A percentile compares a stretch with the other conserved stretches of the same genome.
These are phyloP conservation scores for Axea sp. DNA, from an alignment of 2,888 invertebrate species.

Conservation along the genomic window DNA sequence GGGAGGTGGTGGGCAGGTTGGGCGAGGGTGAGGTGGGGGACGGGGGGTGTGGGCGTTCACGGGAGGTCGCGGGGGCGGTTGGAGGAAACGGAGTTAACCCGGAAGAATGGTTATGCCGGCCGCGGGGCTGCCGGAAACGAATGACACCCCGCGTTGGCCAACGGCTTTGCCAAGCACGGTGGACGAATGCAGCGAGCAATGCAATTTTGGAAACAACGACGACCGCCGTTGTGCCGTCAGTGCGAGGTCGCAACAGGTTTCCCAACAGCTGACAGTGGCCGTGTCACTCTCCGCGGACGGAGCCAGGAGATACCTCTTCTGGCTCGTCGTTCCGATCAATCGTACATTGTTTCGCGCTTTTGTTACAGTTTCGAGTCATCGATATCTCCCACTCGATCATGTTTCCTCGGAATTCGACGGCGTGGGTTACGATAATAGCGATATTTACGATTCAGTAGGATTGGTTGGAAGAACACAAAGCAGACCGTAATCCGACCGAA, in stretches of 20 bases:
- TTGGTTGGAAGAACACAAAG: constrained; percentile 34
- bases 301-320: too few species aligned
- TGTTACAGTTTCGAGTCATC: too few species aligned
- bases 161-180: too few species aligned
- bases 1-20: too few species aligned
- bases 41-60: constrained; percentile 11
- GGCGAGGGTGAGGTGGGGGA: constrained; percentile 26
- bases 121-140: neutral
- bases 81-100: constrained; percentile 30
- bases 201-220: too few species aligned
- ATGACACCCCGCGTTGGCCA: neutral
- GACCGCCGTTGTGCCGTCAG: neutral
- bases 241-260: neutral
- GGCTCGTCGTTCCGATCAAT: too few species aligned
- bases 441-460: constrained; percentile 20
- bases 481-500: neutral
- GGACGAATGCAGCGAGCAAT: too few species aligned
- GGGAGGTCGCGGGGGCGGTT: constrained; percentile 34
- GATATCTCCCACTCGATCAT: neutral
- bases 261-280: neutral
- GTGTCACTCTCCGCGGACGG: neutral
- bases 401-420: constrained; percentile 38
- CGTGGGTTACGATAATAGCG: constrained; percentile 22
- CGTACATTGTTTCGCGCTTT: too few species aligned
- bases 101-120: neutral